Conservation (phyloP, 2,113 vertebrate species). For the Chrysochloris asiatica region DNA sequence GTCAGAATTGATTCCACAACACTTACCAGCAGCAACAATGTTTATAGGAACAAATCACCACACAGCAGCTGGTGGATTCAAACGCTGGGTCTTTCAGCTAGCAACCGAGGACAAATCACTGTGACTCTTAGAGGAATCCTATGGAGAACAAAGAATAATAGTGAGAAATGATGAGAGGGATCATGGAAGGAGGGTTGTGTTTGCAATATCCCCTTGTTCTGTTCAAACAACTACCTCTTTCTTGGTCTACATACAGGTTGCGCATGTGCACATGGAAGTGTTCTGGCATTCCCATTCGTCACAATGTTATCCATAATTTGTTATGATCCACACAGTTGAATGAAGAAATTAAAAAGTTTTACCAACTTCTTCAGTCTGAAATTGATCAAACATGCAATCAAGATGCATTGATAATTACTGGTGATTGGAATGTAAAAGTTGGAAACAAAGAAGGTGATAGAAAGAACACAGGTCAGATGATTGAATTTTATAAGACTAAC, state of each 20-base stretch:
- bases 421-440: too few species aligned
- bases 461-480: too few species aligned
- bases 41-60: too few species aligned
- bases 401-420: too few species aligned
- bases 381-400: too few species aligned
- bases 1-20: too few species aligned
- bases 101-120: neutral
- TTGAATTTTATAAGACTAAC: too few species aligned
- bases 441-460: too few species aligned
- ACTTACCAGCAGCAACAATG: too few species aligned
- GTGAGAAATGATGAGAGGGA: neutral
- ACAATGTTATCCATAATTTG: neutral
- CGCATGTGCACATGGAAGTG: neutral
- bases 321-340: neutral
- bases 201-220: neutral
- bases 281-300: neutral
- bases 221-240: neutral
- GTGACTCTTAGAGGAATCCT: neutral
- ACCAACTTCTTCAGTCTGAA: too few species aligned
- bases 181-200: neutral
- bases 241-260: neutral
- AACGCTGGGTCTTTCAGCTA: neutral
- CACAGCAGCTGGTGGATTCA: too few species aligned
- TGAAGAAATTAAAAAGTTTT: too few species aligned
- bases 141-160: slow-evolving; percentile 31